These are phyloP conservation scores for Lepus europaeus DNA, from an alignment of 2,113 vertebrate genomes.

Conservation along the genomic window DNA sequence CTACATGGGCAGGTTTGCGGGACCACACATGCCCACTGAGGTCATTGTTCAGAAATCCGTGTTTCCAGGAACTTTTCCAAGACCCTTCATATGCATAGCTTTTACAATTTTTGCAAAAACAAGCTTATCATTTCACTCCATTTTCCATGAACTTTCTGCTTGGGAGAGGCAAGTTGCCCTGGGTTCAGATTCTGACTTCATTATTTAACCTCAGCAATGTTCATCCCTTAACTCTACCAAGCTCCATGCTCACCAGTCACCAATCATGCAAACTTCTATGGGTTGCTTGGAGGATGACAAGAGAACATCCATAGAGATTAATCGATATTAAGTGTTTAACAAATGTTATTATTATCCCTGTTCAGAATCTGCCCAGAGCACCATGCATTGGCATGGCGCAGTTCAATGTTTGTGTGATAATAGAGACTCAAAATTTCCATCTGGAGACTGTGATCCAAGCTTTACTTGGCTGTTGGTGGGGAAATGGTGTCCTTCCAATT, in stretches of 20 bases:
- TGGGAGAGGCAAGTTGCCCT: background rate
- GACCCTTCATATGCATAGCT: too few relatives aligned
- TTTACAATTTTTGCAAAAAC: too few relatives aligned
- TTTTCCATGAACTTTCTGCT: too few relatives aligned
- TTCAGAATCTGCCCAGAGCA: background rate
- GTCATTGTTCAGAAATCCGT: background rate
- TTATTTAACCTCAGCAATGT: background rate
- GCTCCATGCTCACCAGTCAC: background rate
- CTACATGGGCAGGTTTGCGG: background rate
- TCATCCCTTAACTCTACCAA: too few relatives aligned
- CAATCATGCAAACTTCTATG: background rate
- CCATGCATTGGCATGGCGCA: background rate
- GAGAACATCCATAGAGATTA: slow-evolving; percentile 14
- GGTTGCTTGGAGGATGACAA: background rate
- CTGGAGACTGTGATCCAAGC: background rate
- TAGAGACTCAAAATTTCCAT: background rate
- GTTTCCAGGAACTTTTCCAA: too few relatives aligned
- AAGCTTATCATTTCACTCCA: too few relatives aligned
- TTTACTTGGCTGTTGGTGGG: background rate
- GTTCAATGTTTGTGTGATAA: background rate
- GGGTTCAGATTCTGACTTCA: background rate
- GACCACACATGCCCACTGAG: background rate
- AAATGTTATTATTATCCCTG: background rate
- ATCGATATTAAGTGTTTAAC: background rate
- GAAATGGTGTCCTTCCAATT: background rate